Conservation (phyloP, 92 coral and sea anemone genomes). For the Zoanthus solanderi region DNA sequence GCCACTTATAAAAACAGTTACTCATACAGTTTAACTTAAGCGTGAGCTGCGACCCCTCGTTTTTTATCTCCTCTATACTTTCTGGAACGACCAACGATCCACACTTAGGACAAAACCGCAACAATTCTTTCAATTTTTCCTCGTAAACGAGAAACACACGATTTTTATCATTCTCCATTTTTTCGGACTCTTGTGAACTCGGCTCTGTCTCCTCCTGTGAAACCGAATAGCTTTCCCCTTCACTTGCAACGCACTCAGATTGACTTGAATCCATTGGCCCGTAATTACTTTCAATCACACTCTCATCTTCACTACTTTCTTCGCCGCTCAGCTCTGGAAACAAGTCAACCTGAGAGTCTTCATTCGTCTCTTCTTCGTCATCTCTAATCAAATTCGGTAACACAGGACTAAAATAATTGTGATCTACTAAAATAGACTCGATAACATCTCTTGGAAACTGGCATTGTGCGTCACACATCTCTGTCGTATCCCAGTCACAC, state of each 20-base stretch:
- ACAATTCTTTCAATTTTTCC: slow-evolving; percentile 28
- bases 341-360: not conserved
- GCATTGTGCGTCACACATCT: slow-evolving; percentile 7
- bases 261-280: not conserved
- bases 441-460: not conserved
- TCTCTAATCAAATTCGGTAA: not conserved
- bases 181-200: not conserved
- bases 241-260: not conserved
- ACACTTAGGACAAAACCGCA: slow-evolving; percentile 40
- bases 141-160: not conserved
- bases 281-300: not conserved
- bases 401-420: not conserved
- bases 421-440: not conserved
- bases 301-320: not conserved
- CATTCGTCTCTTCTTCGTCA: not conserved
- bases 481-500: not conserved
- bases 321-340: not conserved
- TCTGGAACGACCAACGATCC: slow-evolving; percentile 13
- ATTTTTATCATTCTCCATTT: not conserved
- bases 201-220: not conserved
- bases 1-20: slow-evolving; percentile 38
- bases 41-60: slow-evolving; percentile 50
- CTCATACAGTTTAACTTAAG: slow-evolving; percentile 26
- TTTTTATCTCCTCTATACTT: slow-evolving; percentile 8
- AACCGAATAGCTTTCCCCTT: not conserved